Evolutionary conservation across 2,888 invertebrate genomes (phyloP).

Genomic region (Rhopalosiphum nymphaeae): DNA sequence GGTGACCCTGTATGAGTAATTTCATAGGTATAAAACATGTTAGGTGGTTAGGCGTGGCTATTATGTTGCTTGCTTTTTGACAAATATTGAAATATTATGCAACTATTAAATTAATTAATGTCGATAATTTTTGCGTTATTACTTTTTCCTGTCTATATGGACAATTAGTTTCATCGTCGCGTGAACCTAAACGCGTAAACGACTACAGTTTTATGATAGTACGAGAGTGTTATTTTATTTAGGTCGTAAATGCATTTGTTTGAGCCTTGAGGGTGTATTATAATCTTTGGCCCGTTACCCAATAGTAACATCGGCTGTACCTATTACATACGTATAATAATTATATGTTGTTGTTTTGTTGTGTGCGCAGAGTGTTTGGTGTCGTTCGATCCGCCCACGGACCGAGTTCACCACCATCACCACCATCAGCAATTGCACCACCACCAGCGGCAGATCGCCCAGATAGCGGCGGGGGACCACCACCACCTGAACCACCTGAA

Average conservation of each 20-base stretch:
- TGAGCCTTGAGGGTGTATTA: background rate
- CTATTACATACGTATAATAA: background rate
- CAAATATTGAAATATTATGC: background rate
- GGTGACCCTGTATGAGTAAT: background rate
- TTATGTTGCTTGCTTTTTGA: background rate
- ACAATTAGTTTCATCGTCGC: background rate
- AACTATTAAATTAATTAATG: background rate
- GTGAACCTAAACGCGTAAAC: background rate
- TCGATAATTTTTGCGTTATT: background rate
- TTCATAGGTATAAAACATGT: background rate
- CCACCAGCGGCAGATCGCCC: constrained; percentile 55
- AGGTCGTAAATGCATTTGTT: background rate
- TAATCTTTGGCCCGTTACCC: background rate
- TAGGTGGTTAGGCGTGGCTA: background rate
- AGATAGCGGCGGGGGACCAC: constrained; percentile 55
- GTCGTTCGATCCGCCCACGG: constrained; percentile 60
- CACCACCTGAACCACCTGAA: constrained; percentile 45
- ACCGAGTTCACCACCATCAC: constrained; percentile 56
- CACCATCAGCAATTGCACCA: constrained; percentile 60
- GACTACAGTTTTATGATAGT: background rate
- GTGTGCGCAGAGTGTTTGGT: constrained; percentile 54
- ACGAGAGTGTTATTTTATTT: background rate
- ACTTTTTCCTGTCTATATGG: background rate
- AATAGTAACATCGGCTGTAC: background rate
- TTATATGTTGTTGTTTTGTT: background rate